These are phyloP conservation scores for Nasonia giraulti DNA, from an alignment of 1,140 invertebrate species.

Conservation along the genomic window DNA sequence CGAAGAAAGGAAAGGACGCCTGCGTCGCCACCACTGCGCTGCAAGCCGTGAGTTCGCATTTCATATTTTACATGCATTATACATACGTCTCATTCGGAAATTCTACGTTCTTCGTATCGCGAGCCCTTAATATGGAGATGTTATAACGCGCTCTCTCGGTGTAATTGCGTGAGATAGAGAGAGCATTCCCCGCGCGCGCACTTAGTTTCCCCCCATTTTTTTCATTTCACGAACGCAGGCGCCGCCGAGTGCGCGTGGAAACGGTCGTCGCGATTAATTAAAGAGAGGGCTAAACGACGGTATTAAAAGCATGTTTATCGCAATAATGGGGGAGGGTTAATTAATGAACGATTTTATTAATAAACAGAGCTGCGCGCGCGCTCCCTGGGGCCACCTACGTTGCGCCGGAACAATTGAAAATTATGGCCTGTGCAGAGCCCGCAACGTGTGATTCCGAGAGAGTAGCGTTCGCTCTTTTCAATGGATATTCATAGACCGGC, in stretches of 20 bases:
- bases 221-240: not conserved
- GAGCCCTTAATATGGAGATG: not conserved
- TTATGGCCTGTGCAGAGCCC: not conserved
- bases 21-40: not conserved
- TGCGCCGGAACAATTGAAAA: constrained; percentile 10
- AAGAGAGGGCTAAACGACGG: not conserved
- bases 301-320: constrained; percentile 8
- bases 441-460: not conserved
- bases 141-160: not conserved
- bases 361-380: not conserved
- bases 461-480: not conserved
- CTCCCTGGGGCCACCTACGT: not conserved
- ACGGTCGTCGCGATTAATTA: constrained; percentile 17
- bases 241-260: not conserved
- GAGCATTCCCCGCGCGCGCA: not conserved
- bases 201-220: too few species aligned
- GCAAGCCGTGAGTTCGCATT: constrained; percentile 11
- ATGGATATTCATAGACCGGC: not conserved
- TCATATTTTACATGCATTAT: not conserved
- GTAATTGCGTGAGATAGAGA: not conserved
- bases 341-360: constrained; percentile 27
- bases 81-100: not conserved
- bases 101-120: not conserved
- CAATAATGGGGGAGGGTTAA: not conserved
- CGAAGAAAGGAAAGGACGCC: constrained; percentile 33